Evolutionary conservation across 35 echinoderm and acorn worm genomes (phyloP).

Genomic region (Ophioderma brevispina): DNA sequence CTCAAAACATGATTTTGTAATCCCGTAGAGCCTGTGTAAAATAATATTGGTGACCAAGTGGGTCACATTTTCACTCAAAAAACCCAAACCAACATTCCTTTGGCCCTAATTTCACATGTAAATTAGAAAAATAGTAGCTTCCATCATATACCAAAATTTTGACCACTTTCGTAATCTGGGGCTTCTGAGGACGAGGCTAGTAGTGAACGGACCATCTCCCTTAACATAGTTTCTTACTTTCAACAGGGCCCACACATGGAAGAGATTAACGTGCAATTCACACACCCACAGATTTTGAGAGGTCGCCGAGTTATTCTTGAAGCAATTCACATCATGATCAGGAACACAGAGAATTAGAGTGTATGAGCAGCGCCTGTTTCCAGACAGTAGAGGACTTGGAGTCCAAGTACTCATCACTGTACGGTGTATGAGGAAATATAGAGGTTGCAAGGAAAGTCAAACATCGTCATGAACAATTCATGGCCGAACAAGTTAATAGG

Average conservation of each 20-base stretch:
- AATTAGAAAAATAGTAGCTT: no score
- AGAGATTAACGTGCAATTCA: constrained; percentile 60
- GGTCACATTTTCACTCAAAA: no score
- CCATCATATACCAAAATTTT: no score
- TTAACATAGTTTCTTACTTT: no score
- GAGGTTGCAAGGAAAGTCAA: constrained; percentile 67
- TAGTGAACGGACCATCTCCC: no score
- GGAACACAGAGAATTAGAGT: constrained; percentile 46
- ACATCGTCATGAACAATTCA: constrained; percentile 64
- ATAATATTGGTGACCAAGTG: no score
- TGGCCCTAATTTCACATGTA: no score
- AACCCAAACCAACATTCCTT: no score
- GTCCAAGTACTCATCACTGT: constrained; percentile 59
- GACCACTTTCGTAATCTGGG: no score
- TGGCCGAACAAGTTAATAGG: constrained; percentile 81
- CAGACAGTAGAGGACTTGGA: constrained; percentile 58
- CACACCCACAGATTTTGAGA: constrained; percentile 80
- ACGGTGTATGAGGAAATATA: constrained; percentile 72
- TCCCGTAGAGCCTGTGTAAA: no score
- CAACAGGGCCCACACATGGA: constrained; percentile 78
- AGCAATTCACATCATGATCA: constrained; percentile 70
- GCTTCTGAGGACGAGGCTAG: no score
- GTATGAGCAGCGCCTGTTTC: constrained; percentile 51
- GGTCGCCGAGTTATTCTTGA: constrained; percentile 51
- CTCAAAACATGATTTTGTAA: no score